A percentile compares a stretch with the other conserved stretches of the same genome.
Evolutionary conservation across 2,888 invertebrate species (phyloP).

Genomic region (Philaethria dido): DNA sequence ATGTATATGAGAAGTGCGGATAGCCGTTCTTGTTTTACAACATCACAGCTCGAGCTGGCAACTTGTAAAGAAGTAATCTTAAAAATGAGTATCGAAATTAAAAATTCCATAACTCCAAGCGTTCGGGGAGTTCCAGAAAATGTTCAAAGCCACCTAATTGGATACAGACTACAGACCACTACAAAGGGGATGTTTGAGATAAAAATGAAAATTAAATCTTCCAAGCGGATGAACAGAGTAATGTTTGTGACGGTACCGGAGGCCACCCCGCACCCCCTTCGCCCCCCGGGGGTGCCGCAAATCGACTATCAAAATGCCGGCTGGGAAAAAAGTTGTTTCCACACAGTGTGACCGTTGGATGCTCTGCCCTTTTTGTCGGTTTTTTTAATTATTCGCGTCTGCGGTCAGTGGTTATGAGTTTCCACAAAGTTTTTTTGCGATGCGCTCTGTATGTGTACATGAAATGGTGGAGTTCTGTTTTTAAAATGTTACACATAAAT

Average conservation of each 20-base stretch:
- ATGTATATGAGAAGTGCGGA: too few species aligned
- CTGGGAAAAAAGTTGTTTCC: constrained; percentile 69
- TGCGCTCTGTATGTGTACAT: constrained; percentile 10
- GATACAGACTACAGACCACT: constrained; percentile 81
- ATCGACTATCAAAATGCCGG: constrained; percentile 82
- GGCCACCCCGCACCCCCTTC: constrained; percentile 55
- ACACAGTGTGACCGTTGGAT: constrained; percentile 65
- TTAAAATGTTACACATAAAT: background rate
- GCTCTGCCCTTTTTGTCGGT: constrained; percentile 58
- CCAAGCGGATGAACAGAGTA: constrained; percentile 82
- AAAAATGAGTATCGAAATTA: constrained; percentile 65
- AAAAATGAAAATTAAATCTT: constrained; percentile 85
- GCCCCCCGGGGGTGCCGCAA: constrained; percentile 67
- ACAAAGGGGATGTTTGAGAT: constrained; percentile 84
- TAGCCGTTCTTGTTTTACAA: background rate
- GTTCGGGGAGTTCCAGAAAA: constrained; percentile 67
- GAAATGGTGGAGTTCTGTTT: background rate
- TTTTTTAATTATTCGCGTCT: constrained; percentile 56
- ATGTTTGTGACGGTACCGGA: constrained; percentile 82
- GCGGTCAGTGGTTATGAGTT: constrained; percentile 45
- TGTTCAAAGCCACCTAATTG: constrained; percentile 81
- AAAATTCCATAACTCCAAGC: constrained; percentile 79
- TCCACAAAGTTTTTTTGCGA: constrained; percentile 29
- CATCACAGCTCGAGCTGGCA: background rate
- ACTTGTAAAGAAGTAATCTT: constrained; percentile 26